Conservation (phyloP, 2,113 vertebrate species). For the Eudyptes chrysolophus region DNA sequence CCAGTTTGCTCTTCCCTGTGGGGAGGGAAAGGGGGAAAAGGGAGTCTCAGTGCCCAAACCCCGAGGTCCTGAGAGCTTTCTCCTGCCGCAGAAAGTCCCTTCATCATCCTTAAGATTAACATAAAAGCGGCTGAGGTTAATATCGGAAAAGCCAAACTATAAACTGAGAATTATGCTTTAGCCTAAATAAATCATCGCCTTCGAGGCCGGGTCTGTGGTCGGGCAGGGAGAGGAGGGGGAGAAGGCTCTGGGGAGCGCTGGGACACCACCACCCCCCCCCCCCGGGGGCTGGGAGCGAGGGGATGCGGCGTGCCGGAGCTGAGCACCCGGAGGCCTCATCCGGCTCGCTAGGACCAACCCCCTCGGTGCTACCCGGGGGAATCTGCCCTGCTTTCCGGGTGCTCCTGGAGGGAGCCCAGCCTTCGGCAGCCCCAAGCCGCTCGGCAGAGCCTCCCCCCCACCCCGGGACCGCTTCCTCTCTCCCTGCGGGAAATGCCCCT, state of each 20-base stretch:
- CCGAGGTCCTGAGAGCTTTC: background rate
- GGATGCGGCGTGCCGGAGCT: rapidly evolving
- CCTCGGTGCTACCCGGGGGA: no score
- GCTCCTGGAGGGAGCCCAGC: background rate
- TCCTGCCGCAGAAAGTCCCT: background rate
- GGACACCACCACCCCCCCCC: background rate
- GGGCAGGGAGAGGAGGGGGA: background rate
- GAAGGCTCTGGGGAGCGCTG: background rate
- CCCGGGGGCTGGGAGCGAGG: rapidly evolving
- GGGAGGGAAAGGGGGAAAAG: background rate
- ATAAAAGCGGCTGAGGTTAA: conserved; percentile 6
- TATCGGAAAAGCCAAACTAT: background rate
- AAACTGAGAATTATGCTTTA: conserved; percentile 41
- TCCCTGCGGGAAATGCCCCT: conserved; percentile 40
- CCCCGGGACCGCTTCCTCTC: background rate
- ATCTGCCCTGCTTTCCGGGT: background rate
- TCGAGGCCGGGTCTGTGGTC: rapidly evolving
- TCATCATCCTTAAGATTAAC: conserved; percentile 2
- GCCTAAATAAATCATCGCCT: conserved; percentile 35
- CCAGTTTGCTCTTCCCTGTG: background rate
- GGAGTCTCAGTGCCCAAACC: background rate
- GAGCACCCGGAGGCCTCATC: background rate
- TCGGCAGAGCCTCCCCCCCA: background rate
- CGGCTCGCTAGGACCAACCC: rapidly evolving
- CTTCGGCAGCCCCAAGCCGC: background rate